Conservation (phyloP, 2,888 invertebrate species). For the Caenorhabditis angaria region DNA sequence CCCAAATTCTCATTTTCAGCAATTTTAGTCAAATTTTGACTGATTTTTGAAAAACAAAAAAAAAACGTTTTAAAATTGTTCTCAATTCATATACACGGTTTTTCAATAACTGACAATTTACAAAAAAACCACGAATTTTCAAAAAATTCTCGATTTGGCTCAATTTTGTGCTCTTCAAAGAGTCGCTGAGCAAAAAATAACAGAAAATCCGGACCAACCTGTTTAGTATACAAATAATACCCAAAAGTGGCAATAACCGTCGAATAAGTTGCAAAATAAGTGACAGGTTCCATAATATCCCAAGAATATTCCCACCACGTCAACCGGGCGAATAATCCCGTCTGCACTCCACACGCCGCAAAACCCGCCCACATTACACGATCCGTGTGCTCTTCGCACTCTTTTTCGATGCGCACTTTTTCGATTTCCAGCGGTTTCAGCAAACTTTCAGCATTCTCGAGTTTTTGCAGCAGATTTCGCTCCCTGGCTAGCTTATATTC, state of each 20-base stretch:
- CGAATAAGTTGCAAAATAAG: constrained; percentile 93
- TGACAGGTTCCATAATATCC: constrained; percentile 98
- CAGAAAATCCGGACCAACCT: too few relatives aligned
- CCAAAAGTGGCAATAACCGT: constrained; percentile 93
- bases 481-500: constrained; percentile 85
- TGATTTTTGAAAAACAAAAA: too few relatives aligned
- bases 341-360: constrained; percentile 90
- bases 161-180: too few relatives aligned
- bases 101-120: too few relatives aligned
- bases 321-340: constrained; percentile 86
- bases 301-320: constrained; percentile 99
- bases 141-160: too few relatives aligned
- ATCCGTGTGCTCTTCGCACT: constrained; percentile 72
- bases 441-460: constrained; percentile 85
- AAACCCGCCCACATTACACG: constrained; percentile 83
- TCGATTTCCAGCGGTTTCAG: constrained; percentile 75
- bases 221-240: constrained; percentile 93
- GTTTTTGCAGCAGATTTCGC: constrained; percentile 80
- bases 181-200: too few relatives aligned
- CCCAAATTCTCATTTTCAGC: too few relatives aligned
- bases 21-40: too few relatives aligned
- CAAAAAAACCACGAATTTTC: too few relatives aligned
- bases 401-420: constrained; percentile 60
- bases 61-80: too few relatives aligned
- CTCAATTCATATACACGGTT: too few relatives aligned